Conservation (phyloP, 1,140 invertebrate genomes). For the Lasioglossum baleicum region DNA sequence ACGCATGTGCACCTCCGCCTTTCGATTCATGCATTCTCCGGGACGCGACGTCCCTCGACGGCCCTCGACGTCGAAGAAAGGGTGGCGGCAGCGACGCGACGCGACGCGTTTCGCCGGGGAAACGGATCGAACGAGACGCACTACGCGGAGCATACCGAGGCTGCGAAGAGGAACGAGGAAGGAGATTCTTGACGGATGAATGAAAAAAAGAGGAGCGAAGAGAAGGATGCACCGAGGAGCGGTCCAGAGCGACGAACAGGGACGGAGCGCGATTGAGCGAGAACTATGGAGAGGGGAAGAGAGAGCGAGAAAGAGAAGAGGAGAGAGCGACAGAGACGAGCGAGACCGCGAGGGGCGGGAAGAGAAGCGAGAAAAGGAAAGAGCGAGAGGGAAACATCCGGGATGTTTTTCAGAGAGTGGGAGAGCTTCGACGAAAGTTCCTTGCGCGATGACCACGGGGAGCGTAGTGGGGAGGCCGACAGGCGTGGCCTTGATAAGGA, state of each 20-base stretch:
- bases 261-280: background rate
- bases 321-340: conserved; percentile 12
- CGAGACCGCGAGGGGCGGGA: conserved; percentile 9
- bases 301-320: background rate
- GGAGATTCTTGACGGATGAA: conserved; percentile 33
- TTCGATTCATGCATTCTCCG: conserved; percentile 71
- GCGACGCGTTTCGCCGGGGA: background rate
- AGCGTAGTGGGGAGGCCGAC: conserved; percentile 49
- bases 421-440: conserved; percentile 57
- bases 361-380: conserved; percentile 9
- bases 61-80: conserved; percentile 37
- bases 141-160: background rate
- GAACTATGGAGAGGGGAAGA: background rate
- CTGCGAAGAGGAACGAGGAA: conserved; percentile 15
- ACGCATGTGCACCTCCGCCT: conserved; percentile 59
- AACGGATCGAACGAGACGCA: conserved; percentile 37
- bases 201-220: conserved; percentile 48
- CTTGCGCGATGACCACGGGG: conserved; percentile 57
- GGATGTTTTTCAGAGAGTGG: conserved; percentile 48
- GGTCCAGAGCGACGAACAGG: background rate
- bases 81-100: conserved; percentile 17
- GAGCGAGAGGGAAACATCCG: conserved; percentile 24
- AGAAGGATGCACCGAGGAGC: conserved; percentile 7
- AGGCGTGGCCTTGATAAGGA: conserved; percentile 58
- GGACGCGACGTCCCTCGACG: conserved; percentile 37